phyloP scores from a whole-genome alignment of 2,113 vertebrate genomes.

The Rhagologus leucostigma region DNA sequence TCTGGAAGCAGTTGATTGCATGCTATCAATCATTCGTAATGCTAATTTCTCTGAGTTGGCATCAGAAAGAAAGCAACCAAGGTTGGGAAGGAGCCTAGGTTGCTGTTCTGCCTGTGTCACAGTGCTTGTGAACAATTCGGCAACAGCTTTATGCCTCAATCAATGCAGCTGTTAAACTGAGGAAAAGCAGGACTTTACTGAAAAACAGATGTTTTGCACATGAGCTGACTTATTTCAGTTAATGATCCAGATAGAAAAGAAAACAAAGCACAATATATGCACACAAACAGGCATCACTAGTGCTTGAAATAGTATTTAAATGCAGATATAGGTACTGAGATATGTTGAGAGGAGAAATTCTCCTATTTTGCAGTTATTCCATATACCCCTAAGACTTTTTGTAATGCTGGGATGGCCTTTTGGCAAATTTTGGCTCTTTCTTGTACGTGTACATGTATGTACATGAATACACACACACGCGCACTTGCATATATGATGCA shows the following conservation, averaged over 20 bases:
- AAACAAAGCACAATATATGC: not conserved
- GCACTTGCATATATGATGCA: not conserved
- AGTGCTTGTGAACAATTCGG: not conserved
- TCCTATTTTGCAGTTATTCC: not conserved
- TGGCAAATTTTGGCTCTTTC: not conserved
- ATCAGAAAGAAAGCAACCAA: not conserved
- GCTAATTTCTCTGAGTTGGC: conserved; percentile 7
- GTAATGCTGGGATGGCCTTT: not conserved
- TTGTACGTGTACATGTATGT: not conserved
- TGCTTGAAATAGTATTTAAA: not conserved
- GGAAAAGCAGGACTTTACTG: conserved; percentile 30
- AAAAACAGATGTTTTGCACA: conserved; percentile 54
- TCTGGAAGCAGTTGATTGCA: conserved; percentile 11
- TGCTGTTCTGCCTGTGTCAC: not conserved
- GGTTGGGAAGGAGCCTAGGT: not conserved
- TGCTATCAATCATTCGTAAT: conserved; percentile 28
- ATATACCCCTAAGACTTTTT: not conserved
- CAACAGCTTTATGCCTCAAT: conserved; percentile 23
- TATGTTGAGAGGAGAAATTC: not conserved
- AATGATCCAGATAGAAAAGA: conserved; percentile 24
- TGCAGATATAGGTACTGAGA: not conserved
- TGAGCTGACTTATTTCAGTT: conserved; percentile 26
- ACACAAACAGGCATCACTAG: not conserved
- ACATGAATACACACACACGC: not conserved
- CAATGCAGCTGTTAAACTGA: conserved; percentile 34